A percentile compares a stretch with the other conserved stretches of the same genome.
phyloP scores from a whole-genome alignment of 2,888 invertebrate genomes.

The Tipula confusa region DNA sequence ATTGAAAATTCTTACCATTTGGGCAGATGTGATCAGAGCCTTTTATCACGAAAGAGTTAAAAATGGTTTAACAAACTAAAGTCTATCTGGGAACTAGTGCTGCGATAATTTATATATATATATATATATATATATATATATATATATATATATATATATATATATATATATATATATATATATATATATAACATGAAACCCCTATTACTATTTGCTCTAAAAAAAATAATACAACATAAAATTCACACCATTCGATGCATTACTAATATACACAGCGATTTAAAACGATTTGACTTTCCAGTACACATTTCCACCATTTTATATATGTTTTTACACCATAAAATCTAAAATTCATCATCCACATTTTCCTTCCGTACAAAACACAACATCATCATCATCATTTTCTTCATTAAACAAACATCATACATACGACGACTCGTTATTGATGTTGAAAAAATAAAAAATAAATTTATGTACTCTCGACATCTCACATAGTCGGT shows the following conservation, averaged over 20 bases:
- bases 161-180: too few species aligned
- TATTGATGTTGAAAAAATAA: background rate
- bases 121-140: too few species aligned
- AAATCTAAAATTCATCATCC: conserved; percentile 21
- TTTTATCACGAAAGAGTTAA: too few species aligned
- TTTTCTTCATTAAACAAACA: conserved; percentile 25
- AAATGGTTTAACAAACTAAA: too few species aligned
- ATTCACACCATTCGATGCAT: background rate
- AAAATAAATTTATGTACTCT: background rate
- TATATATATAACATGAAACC: background rate
- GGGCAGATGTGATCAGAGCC: too few species aligned
- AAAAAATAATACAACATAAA: background rate
- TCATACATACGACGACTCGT: background rate
- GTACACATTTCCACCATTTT: background rate
- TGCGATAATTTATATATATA: too few species aligned
- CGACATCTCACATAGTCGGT: background rate
- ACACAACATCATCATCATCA: background rate
- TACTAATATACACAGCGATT: background rate
- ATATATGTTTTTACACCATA: background rate
- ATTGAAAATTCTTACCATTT: too few species aligned
- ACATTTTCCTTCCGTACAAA: background rate
- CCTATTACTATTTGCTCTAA: background rate
- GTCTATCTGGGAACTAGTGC: too few species aligned
- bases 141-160: too few species aligned
- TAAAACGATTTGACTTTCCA: background rate